Base-by-base conservation (phyloP, 2,113 vertebrate genomes). In the Anoura caudifer region DNA sequence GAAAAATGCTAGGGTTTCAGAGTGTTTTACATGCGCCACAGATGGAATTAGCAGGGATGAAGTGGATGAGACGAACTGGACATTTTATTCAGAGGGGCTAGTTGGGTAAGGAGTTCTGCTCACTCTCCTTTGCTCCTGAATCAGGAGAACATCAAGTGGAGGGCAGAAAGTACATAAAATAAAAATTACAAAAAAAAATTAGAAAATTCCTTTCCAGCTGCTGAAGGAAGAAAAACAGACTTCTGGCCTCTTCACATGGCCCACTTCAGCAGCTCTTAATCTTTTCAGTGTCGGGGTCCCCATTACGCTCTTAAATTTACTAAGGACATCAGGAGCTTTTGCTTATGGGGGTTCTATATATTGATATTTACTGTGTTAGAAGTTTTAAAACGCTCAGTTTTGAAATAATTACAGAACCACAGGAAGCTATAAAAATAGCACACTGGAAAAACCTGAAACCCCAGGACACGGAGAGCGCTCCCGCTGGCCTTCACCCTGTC, bases 151-250 rank as follows among this genome's bases (percentile, higher is more conserved):
- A 8, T 83, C 28, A 84, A 92, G 84, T 52, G 82, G 38, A 69
- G 10, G 2, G 41, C 28, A 77, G 17, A 73, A 22, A 95, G 76
- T 2, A 95, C 8, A 79, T 16, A 38, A 20, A 86, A 95, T 9
- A 45, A 63, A 87, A 84, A 38, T 41, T 77, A 94, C 94, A 76
- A 8, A n/a, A n/a, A 45, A 63, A 87, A 84, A 38, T 41, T 77
- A 94, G 93, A 76, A 8, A 14, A 92, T 95, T 95, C 59, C 63
- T 79, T 89, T 84, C 85, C 96, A 88, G 56, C 43, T 72, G 79
- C 61, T 90, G 69, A 82, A 94, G 84, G 80, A 63, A 82, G 20
- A 94, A 52, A 84, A 91, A 75, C 38, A 26, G 81, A 65, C 2
- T 17, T 65, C 77, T 47, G 73, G 26, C 88, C 38, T 54, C 38